These are phyloP conservation scores for Hylaeus anthracinus DNA, from an alignment of 1,140 invertebrate genomes.

Conservation along the genomic window DNA sequence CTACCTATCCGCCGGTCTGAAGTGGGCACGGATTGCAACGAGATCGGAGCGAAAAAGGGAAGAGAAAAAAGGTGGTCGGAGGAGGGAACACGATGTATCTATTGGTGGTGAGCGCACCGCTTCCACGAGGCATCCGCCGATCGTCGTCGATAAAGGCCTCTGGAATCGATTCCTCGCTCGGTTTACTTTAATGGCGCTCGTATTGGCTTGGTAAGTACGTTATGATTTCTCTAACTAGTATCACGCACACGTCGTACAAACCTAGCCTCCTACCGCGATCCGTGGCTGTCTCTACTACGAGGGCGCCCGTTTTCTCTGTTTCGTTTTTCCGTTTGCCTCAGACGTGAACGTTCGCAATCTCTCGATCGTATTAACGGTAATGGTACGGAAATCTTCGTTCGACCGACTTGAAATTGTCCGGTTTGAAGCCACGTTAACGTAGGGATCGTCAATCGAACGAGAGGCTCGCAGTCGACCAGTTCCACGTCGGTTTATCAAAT, in stretches of 20 bases:
- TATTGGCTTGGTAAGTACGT: slow-evolving; percentile 64
- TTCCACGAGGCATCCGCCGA: slow-evolving; percentile 31
- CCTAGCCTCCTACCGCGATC: slow-evolving; percentile 49
- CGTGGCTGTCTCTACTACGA: slow-evolving; percentile 12
- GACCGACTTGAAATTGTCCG: slow-evolving; percentile 58
- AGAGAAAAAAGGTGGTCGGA: slow-evolving; percentile 15
- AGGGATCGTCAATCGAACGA: slow-evolving; percentile 6
- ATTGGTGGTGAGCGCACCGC: slow-evolving; percentile 14
- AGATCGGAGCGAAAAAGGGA: slow-evolving; percentile 24
- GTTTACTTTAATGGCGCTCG: slow-evolving; percentile 66
- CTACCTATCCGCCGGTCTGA: not conserved
- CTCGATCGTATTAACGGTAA: slow-evolving; percentile 73
- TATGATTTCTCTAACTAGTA: slow-evolving; percentile 75
- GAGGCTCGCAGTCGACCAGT: not conserved
- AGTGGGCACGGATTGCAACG: not conserved
- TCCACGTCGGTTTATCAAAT: slow-evolving; percentile 50
- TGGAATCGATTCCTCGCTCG: slow-evolving; percentile 64
- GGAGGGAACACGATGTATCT: slow-evolving; percentile 32
- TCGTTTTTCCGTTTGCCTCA: slow-evolving; percentile 7
- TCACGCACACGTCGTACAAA: slow-evolving; percentile 64
- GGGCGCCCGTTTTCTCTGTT: slow-evolving; percentile 12
- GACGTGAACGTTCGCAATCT: slow-evolving; percentile 63
- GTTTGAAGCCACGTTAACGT: not conserved
- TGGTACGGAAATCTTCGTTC: slow-evolving; percentile 63
- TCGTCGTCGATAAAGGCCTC: slow-evolving; percentile 48